phyloP scores from a whole-genome alignment of 2,113 vertebrate species.

The Bos taurus region DNA sequence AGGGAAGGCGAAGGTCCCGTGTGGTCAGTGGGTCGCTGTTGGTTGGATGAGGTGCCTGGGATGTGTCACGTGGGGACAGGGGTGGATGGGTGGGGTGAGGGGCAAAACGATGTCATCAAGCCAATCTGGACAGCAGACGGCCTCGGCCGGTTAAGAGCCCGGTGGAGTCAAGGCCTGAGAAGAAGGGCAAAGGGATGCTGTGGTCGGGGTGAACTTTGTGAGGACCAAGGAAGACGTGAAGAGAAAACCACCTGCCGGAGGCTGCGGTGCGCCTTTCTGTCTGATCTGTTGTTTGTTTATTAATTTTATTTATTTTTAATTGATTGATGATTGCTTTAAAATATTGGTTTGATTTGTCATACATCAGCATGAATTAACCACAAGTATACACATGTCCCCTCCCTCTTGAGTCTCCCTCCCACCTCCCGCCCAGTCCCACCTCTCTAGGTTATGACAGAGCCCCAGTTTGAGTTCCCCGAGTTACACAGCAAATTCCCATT shows the following conservation, averaged over 20 bases:
- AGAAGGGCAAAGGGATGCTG: background rate
- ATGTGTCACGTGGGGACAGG: accelerated
- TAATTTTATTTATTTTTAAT: background rate
- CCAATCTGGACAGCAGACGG: accelerated
- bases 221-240: accelerated
- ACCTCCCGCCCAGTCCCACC: background rate
- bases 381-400: background rate
- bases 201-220: accelerated
- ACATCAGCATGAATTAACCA: background rate
- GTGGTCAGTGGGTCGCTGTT: too few species aligned
- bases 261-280: background rate
- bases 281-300: background rate
- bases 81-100: accelerated
- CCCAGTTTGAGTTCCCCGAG: accelerated
- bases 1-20: accelerated
- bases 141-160: accelerated
- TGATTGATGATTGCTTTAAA: background rate
- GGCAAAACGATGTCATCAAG: accelerated
- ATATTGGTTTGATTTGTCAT: background rate
- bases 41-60: accelerated
- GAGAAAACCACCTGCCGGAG: background rate
- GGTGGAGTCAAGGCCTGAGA: background rate
- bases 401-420: background rate
- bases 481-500: background rate
- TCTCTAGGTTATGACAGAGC: background rate